phyloP scores from a whole-genome alignment of 2,797 vertebrate genomes.

The Pipistrellus kuhlii region DNA sequence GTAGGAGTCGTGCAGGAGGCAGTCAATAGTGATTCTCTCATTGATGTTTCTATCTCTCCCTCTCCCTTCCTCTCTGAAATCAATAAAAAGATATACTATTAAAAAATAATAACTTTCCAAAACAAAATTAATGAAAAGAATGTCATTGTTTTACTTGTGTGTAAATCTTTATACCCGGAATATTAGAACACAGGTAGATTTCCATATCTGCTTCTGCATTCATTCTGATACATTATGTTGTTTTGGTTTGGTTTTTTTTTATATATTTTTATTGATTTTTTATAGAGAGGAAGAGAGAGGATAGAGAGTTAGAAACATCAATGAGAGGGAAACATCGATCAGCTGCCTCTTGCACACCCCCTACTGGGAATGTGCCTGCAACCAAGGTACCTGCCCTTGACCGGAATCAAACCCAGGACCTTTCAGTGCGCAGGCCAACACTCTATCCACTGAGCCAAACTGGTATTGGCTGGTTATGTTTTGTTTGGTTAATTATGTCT shows the following conservation, averaged over 20 bases:
- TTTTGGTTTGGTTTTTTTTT: neutral
- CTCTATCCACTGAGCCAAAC: too few relatives aligned
- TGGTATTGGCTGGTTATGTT: neutral
- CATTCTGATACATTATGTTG: neutral
- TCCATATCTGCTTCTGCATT: neutral
- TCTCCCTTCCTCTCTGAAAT: neutral
- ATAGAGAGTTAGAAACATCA: too few relatives aligned
- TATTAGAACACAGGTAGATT: neutral
- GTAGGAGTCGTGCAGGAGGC: neutral
- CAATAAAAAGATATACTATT: neutral
- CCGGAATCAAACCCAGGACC: too few relatives aligned
- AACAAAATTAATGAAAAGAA: neutral
- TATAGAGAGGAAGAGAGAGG: too few relatives aligned
- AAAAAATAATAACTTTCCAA: neutral
- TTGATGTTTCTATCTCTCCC: neutral
- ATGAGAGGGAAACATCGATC: too few relatives aligned
- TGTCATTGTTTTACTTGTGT: neutral
- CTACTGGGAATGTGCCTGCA: too few relatives aligned
- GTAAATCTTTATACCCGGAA: neutral
- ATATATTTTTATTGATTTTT: too few relatives aligned
- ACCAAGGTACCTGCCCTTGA: too few relatives aligned
- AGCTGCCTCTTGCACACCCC: too few relatives aligned
- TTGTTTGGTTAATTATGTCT: constrained; percentile 3
- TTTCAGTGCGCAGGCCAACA: too few relatives aligned
- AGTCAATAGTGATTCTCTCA: neutral